phyloP scores from a whole-genome alignment of 2,797 vertebrate species.

The Lophura swinhoii region DNA sequence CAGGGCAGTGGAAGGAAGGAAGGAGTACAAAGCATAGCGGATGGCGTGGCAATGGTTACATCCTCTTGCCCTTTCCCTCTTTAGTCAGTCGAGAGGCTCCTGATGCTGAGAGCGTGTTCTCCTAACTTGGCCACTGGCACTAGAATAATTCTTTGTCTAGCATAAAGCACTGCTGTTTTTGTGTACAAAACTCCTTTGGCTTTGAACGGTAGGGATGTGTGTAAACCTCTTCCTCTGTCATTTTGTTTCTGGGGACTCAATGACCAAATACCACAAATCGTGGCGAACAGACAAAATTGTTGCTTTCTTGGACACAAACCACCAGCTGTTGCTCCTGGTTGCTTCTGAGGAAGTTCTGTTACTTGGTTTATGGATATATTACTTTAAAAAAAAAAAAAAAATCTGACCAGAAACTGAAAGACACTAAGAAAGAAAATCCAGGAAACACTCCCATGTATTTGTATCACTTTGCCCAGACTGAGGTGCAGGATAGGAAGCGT shows the following conservation, averaged over 20 bases:
- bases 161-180: background rate
- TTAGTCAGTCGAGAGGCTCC: background rate
- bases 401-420: background rate
- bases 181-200: background rate
- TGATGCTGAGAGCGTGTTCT: background rate
- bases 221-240: background rate
- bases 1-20: background rate
- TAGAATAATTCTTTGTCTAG: background rate
- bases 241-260: background rate
- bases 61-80: background rate
- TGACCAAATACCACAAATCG: rapidly evolving
- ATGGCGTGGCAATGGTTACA: background rate
- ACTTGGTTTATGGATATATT: background rate
- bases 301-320: background rate
- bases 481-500: background rate
- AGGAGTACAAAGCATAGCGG: background rate
- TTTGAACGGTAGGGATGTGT: background rate
- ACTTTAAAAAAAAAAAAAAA: background rate
- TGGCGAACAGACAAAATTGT: background rate
- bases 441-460: background rate
- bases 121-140: background rate
- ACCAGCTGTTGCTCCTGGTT: background rate
- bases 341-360: conserved; percentile 4
- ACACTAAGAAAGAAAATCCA: background rate
- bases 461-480: background rate